Conservation (phyloP, 2,888 invertebrate genomes). For the Apoda limacodes region DNA sequence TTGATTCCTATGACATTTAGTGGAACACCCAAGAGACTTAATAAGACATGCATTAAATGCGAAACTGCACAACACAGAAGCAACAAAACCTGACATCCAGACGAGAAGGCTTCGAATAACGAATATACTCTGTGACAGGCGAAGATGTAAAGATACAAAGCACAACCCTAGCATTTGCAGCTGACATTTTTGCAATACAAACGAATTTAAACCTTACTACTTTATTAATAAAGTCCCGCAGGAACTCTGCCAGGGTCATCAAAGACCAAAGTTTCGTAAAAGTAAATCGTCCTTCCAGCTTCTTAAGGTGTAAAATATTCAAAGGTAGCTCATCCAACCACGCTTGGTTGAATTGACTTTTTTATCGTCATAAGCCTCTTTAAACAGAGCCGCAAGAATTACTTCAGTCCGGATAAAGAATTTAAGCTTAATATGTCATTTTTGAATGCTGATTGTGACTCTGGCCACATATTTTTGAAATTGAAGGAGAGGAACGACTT, state of each 20-base stretch:
- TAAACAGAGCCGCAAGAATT: conserved; percentile 52
- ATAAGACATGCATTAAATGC: conserved; percentile 41
- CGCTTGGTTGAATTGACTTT: conserved; percentile 44
- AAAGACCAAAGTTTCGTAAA: no score
- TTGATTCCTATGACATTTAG: conserved; percentile 15
- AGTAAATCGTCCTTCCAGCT: conserved; percentile 37
- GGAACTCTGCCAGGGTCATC: conserved; percentile 3
- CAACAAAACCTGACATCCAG: conserved; percentile 46
- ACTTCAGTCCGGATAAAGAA: conserved; percentile 43
- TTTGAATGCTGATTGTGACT: conserved; percentile 27
- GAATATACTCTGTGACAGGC: conserved; percentile 42
- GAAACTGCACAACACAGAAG: conserved; percentile 34
- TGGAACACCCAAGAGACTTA: conserved; percentile 30
- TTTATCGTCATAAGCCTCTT: conserved; percentile 50
- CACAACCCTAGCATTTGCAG: conserved; percentile 23
- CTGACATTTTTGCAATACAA: conserved; percentile 1
- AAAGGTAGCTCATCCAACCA: conserved; percentile 49
- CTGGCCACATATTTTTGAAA: no score
- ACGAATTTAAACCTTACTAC: conserved; percentile 20
- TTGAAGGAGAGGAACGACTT: no score
- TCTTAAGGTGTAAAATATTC: conserved; percentile 65
- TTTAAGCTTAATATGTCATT: conserved; percentile 39
- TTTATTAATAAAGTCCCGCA: conserved; percentile 19
- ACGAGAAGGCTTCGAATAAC: conserved; percentile 45
- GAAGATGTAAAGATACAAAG: conserved; percentile 38